Percentiles rank a stretch among this genome's conserved stretches.
These are phyloP conservation scores for Cryptocheilus praepositus DNA, from an alignment of 2,888 invertebrate species.

Conservation along the genomic window DNA sequence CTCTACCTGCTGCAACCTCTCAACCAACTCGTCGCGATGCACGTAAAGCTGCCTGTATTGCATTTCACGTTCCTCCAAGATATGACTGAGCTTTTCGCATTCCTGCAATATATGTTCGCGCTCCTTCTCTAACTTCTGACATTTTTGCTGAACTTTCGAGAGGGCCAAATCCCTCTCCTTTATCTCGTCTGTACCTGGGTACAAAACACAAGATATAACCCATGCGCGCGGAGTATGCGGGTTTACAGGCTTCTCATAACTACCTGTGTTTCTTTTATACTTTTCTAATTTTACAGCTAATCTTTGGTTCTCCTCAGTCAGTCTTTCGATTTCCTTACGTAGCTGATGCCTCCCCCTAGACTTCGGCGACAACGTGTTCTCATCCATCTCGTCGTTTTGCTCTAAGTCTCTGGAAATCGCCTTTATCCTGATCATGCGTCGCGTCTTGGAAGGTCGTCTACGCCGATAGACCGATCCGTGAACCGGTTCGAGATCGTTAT, in stretches of 20 bases:
- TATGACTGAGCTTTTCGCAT: constrained; percentile 44
- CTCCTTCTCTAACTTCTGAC: constrained; percentile 59
- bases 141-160: constrained; percentile 55
- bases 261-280: constrained; percentile 45
- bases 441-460: constrained; percentile 48
- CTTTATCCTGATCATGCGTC: constrained; percentile 42
- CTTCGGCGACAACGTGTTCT: constrained; percentile 37
- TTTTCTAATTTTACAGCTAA: constrained; percentile 45
- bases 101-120: constrained; percentile 51
- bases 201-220: no score
- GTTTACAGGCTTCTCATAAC: not conserved
- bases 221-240: no score
- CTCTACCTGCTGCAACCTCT: constrained; percentile 55
- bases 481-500: constrained; percentile 44
- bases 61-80: constrained; percentile 54
- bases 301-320: constrained; percentile 52
- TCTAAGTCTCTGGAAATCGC: constrained; percentile 20
- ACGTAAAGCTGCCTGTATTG: constrained; percentile 55
- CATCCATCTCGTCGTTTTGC: constrained; percentile 35
- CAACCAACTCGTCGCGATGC: constrained; percentile 56
- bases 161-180: constrained; percentile 55
- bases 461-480: constrained; percentile 43
- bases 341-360: constrained; percentile 51
- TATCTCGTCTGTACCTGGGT: constrained; percentile 48
- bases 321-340: constrained; percentile 52